Percentiles rank a stretch among this genome's conserved stretches.
Evolutionary conservation across 2,113 vertebrate species (phyloP).

Genomic region (Procapra przewalskii): DNA sequence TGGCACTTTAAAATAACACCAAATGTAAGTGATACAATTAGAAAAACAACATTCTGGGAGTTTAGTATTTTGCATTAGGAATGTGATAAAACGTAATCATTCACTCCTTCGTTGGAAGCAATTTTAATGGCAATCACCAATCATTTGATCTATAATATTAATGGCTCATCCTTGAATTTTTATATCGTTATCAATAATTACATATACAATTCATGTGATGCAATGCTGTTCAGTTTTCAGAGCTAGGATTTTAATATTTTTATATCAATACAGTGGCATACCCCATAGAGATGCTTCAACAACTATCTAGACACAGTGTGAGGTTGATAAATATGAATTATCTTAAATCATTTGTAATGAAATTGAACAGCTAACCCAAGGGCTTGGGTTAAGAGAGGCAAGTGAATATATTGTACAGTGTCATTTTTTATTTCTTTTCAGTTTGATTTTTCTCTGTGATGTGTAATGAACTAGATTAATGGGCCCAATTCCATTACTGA

Average conservation of each 20-base stretch:
- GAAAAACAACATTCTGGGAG: conserved; percentile 13
- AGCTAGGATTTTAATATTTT: background rate
- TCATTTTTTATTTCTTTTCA: conserved; percentile 17
- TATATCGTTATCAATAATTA: conserved; percentile 22
- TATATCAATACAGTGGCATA: background rate
- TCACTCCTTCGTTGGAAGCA: background rate
- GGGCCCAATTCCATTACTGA: background rate
- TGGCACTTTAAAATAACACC: background rate
- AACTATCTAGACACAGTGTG: background rate
- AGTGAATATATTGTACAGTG: background rate
- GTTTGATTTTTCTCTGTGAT: background rate
- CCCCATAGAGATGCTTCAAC: background rate
- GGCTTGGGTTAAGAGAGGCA: background rate
- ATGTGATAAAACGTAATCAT: background rate
- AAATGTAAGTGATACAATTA: background rate
- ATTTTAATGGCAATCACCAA: conserved; percentile 46
- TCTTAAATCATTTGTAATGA: conserved; percentile 29
- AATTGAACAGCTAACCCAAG: conserved; percentile 31
- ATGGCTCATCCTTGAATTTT: conserved; percentile 22
- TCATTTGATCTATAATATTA: background rate
- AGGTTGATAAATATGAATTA: background rate
- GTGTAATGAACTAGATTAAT: conserved; percentile 44
- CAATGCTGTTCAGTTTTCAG: background rate
- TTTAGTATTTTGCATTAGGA: background rate
- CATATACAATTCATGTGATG: background rate